Evolutionary conservation across 1,140 invertebrate species (phyloP).

Genomic region (Rhysida immarginata): DNA sequence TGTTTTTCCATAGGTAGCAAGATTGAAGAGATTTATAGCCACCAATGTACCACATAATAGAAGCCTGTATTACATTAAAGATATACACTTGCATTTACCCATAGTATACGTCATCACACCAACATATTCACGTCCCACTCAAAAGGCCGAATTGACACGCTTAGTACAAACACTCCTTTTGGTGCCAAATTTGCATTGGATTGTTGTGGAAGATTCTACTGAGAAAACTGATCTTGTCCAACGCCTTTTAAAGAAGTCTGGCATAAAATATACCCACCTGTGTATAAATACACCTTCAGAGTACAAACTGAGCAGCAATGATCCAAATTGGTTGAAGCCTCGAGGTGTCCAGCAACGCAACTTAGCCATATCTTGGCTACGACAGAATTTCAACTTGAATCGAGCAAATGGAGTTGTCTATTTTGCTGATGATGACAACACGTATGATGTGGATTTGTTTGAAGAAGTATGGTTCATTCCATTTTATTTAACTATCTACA

Average conservation of each 20-base stretch:
- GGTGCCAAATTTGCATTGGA: slow-evolving; percentile 86
- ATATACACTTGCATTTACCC: slow-evolving; percentile 21
- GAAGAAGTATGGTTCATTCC: slow-evolving; percentile 62
- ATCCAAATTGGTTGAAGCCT: slow-evolving; percentile 78
- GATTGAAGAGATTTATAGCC: not conserved
- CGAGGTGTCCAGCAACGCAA: slow-evolving; percentile 91
- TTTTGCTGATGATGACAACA: slow-evolving; percentile 98
- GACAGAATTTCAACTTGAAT: slow-evolving; percentile 40
- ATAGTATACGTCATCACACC: slow-evolving; percentile 81
- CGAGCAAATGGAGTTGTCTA: slow-evolving; percentile 63
- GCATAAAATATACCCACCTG: slow-evolving; percentile 61
- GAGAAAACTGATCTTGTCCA: slow-evolving; percentile 58
- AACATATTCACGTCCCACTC: slow-evolving; percentile 71
- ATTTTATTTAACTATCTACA: too few relatives aligned
- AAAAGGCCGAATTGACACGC: slow-evolving; percentile 89
- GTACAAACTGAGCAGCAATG: slow-evolving; percentile 48
- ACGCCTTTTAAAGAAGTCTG: slow-evolving; percentile 57
- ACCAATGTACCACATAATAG: not conserved
- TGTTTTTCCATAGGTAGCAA: not conserved
- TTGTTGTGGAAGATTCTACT: slow-evolving; percentile 77
- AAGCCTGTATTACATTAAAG: not conserved
- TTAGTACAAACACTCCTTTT: slow-evolving; percentile 76
- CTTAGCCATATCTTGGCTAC: slow-evolving; percentile 68
- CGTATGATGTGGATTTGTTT: slow-evolving; percentile 77
- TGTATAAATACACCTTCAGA: slow-evolving; percentile 49